Percentiles rank a stretch among this genome's conserved stretches.
Evolutionary conservation across 2,888 invertebrate species (phyloP).

Genomic region (Crocallis elinguaria): DNA sequence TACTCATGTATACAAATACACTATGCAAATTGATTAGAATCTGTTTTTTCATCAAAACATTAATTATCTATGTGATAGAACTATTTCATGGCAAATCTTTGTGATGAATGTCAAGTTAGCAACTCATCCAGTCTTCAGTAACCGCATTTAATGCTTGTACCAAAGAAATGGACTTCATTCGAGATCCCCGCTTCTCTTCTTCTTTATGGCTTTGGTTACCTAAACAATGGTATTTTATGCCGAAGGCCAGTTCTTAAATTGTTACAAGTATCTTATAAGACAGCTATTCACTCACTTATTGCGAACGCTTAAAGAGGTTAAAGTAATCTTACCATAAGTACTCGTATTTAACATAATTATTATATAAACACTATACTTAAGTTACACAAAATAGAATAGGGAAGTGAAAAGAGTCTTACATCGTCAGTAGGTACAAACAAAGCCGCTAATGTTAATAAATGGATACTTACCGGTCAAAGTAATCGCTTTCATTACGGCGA

Average conservation of each 20-base stretch:
- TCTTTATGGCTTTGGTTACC: conserved; percentile 31
- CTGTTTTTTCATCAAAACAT: neutral
- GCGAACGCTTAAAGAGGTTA: no score
- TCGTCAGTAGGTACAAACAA: no score
- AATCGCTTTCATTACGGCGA: no score
- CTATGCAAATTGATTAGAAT: neutral
- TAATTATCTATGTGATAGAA: neutral
- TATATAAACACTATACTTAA: no score
- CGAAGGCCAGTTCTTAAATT: conserved; percentile 22
- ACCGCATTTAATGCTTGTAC: conserved; percentile 29
- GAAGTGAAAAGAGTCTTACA: no score
- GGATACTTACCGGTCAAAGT: no score
- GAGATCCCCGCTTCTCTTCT: conserved; percentile 26
- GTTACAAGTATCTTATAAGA: conserved; percentile 9
- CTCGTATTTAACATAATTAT: no score
- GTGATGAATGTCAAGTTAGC: conserved; percentile 22
- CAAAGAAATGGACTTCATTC: conserved; percentile 39
- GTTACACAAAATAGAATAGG: no score
- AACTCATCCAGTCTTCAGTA: conserved; percentile 31
- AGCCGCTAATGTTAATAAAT: no score
- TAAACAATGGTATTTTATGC: conserved; percentile 20
- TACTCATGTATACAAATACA: no score
- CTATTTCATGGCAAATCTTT: no score
- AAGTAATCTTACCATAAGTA: no score
- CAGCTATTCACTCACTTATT: neutral